Percentiles rank a stretch among this genome's conserved stretches.
phyloP scores from a whole-genome alignment of 2,113 vertebrate genomes.

The Ictalurus punctatus region DNA sequence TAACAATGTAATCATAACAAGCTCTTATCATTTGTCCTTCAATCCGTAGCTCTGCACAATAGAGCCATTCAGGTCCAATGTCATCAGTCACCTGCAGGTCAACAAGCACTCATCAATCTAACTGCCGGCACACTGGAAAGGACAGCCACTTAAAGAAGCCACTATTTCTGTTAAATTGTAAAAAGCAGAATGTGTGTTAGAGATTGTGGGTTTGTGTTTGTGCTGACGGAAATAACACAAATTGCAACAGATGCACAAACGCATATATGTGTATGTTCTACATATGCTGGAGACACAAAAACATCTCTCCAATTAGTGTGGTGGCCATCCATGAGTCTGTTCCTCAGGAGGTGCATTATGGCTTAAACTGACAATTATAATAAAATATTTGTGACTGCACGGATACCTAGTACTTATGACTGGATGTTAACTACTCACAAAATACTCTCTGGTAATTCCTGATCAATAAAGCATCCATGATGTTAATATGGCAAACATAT shows the following conservation, averaged over 20 bases:
- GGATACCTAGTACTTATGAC: neutral
- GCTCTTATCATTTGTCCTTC: conserved; percentile 43
- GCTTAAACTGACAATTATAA: neutral
- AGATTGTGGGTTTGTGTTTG: neutral
- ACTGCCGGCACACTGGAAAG: neutral
- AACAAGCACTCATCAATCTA: conserved; percentile 24
- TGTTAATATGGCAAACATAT: neutral
- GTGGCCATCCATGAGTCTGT: neutral
- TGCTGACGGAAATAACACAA: neutral
- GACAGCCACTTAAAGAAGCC: neutral
- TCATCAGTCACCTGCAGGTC: conserved; percentile 34
- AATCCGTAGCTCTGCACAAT: conserved; percentile 23
- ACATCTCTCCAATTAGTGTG: neutral
- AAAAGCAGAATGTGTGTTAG: neutral
- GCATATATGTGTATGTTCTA: neutral
- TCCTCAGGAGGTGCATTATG: neutral
- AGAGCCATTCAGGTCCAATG: conserved; percentile 40
- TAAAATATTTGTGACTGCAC: neutral
- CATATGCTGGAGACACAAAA: neutral
- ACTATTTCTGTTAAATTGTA: neutral
- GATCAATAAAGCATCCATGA: neutral
- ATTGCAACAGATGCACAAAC: neutral
- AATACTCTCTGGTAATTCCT: neutral
- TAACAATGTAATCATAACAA: conserved; percentile 22
- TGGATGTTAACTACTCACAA: neutral